Percentiles rank a stretch among this genome's conserved stretches.
phyloP scores from a whole-genome alignment of 2,888 invertebrate genomes.

The Prosapia bicincta region DNA sequence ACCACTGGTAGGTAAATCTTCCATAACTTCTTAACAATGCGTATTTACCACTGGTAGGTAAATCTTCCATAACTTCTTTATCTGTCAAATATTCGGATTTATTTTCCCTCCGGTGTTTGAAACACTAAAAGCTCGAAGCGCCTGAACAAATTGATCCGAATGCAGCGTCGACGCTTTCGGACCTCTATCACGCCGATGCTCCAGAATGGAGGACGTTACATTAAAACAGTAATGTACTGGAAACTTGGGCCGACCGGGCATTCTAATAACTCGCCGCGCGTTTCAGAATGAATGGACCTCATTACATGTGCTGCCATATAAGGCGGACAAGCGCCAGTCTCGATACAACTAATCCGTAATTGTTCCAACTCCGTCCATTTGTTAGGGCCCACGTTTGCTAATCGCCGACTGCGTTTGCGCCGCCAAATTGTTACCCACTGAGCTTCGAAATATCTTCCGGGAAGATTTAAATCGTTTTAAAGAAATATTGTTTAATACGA shows the following conservation, averaged over 20 bases:
- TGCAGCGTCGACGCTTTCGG: neutral
- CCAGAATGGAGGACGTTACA: neutral
- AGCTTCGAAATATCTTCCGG: too few species aligned
- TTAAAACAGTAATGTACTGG: neutral
- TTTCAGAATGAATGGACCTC: neutral
- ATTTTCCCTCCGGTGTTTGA: too few species aligned
- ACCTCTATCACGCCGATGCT: neutral
- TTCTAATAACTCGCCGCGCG: neutral
- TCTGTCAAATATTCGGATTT: too few species aligned
- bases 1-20: too few species aligned
- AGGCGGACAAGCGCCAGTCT: neutral
- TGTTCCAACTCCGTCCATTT: neutral
- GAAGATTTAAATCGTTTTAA: too few species aligned
- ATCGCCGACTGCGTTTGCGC: neutral
- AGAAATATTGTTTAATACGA: too few species aligned
- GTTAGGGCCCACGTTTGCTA: neutral
- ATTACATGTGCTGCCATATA: neutral
- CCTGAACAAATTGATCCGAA: too few species aligned
- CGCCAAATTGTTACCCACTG: neutral
- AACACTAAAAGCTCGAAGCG: too few species aligned
- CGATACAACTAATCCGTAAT: neutral
- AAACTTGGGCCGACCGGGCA: neutral
- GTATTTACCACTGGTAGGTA: too few species aligned
- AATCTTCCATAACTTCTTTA: too few species aligned
- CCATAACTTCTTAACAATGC: too few species aligned